These are phyloP conservation scores for Chrysogorgia sp. DNA, from an alignment of 92 coral and sea anemone genomes.

Conservation along the genomic window DNA sequence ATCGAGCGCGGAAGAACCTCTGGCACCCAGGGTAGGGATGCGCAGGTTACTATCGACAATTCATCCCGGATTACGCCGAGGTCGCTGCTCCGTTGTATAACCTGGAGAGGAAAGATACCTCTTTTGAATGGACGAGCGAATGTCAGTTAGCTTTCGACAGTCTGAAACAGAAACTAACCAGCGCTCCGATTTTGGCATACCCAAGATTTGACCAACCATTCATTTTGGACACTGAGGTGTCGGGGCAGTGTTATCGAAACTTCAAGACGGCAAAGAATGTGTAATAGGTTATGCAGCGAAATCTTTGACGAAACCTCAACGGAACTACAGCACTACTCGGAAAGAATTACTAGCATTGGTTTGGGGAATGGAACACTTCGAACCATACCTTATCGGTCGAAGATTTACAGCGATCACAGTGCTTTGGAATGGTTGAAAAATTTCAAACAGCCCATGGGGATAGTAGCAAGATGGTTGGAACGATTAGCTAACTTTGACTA, in stretches of 20 bases:
- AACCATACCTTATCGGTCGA: not conserved
- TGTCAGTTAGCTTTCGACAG: not conserved
- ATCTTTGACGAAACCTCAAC: not conserved
- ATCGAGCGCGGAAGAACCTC: no score
- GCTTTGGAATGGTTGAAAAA: not conserved
- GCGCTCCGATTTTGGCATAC: conserved; percentile 22
- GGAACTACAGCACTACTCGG: conserved; percentile 23
- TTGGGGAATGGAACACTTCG: conserved; percentile 31
- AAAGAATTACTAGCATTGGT: conserved; percentile 16
- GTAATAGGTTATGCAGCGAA: conserved; percentile 3
- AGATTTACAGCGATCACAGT: not conserved
- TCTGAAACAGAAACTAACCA: not conserved
- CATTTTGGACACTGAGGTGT: conserved; percentile 43
- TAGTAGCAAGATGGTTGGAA: conserved; percentile 1
- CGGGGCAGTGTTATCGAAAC: not conserved
- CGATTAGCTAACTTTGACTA: not conserved
- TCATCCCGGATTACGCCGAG: not conserved
- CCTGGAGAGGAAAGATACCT: not conserved
- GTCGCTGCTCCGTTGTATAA: not conserved
- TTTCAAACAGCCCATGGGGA: not conserved
- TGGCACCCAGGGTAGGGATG: no score
- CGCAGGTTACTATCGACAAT: not conserved
- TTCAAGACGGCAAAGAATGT: not conserved
- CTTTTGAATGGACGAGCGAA: not conserved
- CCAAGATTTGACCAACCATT: conserved; percentile 50